Base-by-base conservation (phyloP, 2,888 invertebrate genomes). In the Drosophila gaucha region DNA sequence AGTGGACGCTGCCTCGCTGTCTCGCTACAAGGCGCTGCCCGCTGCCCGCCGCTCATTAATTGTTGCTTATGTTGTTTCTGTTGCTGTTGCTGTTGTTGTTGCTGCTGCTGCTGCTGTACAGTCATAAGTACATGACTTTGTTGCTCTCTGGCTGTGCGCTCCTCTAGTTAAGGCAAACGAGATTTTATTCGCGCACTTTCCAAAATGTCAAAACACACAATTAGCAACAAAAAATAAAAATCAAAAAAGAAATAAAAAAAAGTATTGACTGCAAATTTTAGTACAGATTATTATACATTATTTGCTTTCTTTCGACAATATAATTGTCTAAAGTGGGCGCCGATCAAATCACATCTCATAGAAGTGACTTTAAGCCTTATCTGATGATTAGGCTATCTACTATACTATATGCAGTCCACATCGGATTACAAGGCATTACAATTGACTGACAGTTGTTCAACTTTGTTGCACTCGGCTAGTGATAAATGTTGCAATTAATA, bases 201-300 rank as follows among this genome's bases (percentile, higher is more conserved):
- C 82, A 84, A 86, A 86, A 84, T 80, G 86, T 86, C 80, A 76
- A 86, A 86, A 57, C 57, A 71, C 52, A 63, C 59, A 65, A 59
- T 68, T 71, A 58, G 59, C 80, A 52, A 63, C 49, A 57, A 38
- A 14, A 47, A 38, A 44, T 47, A 50, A 31, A 46, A 2, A 14
- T 31, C 46, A 0, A 46, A 31, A n/a, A 30, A 10, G 9, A 26
- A 16, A 16, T 12, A 24, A 22, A 50, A n/a, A 38, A 31, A 43
- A 10, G 3, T 8, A 36, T 36, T 30, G 20, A 4, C 22, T 8
- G 16, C 16, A 28, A 33, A 52, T 30, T 10, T n/a, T 20, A 12
- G 16, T 22, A n/a, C 22, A 14, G 24, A 39, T 22, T 43, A 57
- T 41, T 51, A 51, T 63, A 46, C 26, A 22, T 39, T 35, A 39